A percentile compares a stretch with the other conserved stretches of the same genome.
Conservation (phyloP, 2,888 invertebrate genomes). For the Hoplodrina ambigua region DNA sequence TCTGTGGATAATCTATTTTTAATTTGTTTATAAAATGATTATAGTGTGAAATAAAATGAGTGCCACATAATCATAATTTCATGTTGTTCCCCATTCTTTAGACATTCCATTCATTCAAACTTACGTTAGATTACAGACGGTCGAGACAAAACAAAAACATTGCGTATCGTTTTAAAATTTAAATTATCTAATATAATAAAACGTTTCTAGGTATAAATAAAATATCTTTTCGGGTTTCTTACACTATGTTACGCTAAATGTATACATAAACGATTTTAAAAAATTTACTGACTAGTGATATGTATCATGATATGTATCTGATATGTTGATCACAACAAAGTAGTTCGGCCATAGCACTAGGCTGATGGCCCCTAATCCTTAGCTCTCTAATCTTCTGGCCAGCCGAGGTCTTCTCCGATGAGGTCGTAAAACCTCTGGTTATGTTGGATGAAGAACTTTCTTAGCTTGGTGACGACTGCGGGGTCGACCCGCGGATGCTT, state of each 20-base stretch:
- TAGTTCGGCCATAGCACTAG: constrained; percentile 43
- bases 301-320: constrained; percentile 79
- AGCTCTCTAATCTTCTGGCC: constrained; percentile 95
- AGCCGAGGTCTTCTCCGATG: constrained; percentile 97
- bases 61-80: constrained; percentile 50
- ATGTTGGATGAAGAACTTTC: constrained; percentile 97
- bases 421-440: constrained; percentile 98
- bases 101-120: constrained; percentile 48
- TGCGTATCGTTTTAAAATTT: constrained; percentile 45
- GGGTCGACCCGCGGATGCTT: constrained; percentile 96
- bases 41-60: constrained; percentile 65
- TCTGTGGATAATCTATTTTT: constrained; percentile 68
- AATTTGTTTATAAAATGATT: constrained; percentile 55
- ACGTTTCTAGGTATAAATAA: constrained; percentile 71
- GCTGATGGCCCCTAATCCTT: constrained; percentile 30
- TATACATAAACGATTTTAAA: constrained; percentile 88
- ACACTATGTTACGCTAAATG: constrained; percentile 80
- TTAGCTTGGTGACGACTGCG: constrained; percentile 94
- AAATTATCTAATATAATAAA: constrained; percentile 54
- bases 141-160: constrained; percentile 38
- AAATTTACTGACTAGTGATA: constrained; percentile 85
- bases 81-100: constrained; percentile 68
- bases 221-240: constrained; percentile 74
- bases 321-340: constrained; percentile 81
- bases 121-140: constrained; percentile 37